Conservation (phyloP, 1,140 invertebrate species). For the Drosophila micromelanica region DNA sequence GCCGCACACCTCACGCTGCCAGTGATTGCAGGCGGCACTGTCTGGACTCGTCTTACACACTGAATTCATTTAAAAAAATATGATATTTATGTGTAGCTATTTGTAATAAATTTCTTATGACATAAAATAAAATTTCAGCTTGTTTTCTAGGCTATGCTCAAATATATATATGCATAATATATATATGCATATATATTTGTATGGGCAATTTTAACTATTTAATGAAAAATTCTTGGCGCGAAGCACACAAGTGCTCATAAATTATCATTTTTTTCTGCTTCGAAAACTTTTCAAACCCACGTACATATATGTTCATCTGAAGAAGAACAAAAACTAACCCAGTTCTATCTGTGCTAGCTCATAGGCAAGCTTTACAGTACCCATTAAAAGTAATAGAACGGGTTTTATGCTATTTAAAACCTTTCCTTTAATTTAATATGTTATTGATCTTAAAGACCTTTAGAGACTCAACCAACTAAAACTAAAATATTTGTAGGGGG, state of each 20-base stretch:
- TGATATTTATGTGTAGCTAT: no score
- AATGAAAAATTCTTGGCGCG: slow-evolving; percentile 19
- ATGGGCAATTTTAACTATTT: slow-evolving; percentile 2
- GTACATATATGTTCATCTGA: neutral
- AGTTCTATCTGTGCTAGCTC: neutral
- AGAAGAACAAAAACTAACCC: no score
- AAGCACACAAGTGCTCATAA: slow-evolving; percentile 58
- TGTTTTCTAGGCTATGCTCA: neutral
- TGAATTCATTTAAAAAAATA: neutral
- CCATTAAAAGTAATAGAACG: neutral
- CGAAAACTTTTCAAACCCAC: slow-evolving; percentile 19
- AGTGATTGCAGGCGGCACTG: slow-evolving; percentile 9
- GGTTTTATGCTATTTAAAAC: neutral
- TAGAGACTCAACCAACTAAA: no score
- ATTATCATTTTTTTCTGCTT: slow-evolving; percentile 50
- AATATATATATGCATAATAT: no score
- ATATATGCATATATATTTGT: no score
- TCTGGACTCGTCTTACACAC: slow-evolving; percentile 12
- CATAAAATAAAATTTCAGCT: neutral
- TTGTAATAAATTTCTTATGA: neutral
- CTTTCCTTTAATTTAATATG: no score
- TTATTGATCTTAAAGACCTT: no score
- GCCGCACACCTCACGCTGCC: slow-evolving; percentile 21
- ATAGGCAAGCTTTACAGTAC: neutral
- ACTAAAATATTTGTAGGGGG: no score